These are phyloP conservation scores for Andrena trimmerana DNA, from an alignment of 2,888 invertebrate species.

Conservation along the genomic window DNA sequence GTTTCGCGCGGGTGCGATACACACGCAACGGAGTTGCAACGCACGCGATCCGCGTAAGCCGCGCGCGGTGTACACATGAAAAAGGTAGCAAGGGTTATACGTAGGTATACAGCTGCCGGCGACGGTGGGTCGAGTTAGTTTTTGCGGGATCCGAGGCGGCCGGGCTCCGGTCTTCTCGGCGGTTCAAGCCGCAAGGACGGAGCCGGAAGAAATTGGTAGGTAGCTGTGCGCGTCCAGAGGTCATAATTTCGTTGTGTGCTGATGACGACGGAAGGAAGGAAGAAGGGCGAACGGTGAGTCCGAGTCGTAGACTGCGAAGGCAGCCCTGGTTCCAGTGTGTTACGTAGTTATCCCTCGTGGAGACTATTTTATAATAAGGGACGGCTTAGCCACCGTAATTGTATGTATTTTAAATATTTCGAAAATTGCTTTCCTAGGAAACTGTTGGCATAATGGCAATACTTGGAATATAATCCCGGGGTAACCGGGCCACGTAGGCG, in stretches of 20 bases:
- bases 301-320: slow-evolving; percentile 7
- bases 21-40: slow-evolving; percentile 23
- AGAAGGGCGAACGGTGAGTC: background rate
- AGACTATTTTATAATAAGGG: slow-evolving; percentile 75
- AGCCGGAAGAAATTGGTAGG: slow-evolving; percentile 67
- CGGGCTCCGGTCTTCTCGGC: slow-evolving; percentile 17
- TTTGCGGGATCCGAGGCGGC: slow-evolving; percentile 30
- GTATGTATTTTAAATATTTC: slow-evolving; percentile 84
- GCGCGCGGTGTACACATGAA: background rate
- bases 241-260: slow-evolving; percentile 50
- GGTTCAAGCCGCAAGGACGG: slow-evolving; percentile 50
- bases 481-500: slow-evolving; percentile 76
- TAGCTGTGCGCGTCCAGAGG: slow-evolving; percentile 43
- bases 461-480: slow-evolving; percentile 82
- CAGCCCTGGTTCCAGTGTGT: slow-evolving; percentile 25
- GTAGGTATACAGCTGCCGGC: slow-evolving; percentile 22
- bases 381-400: slow-evolving; percentile 76
- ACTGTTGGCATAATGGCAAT: slow-evolving; percentile 81
- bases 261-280: slow-evolving; percentile 49
- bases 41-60: slow-evolving; percentile 17
- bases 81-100: background rate
- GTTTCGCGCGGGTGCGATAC: slow-evolving; percentile 41
- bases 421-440: slow-evolving; percentile 84
- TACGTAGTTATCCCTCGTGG: slow-evolving; percentile 57
- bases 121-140: slow-evolving; percentile 39